phyloP scores from a whole-genome alignment of 1,140 invertebrate species.

The Rhyzopertha dominica region DNA sequence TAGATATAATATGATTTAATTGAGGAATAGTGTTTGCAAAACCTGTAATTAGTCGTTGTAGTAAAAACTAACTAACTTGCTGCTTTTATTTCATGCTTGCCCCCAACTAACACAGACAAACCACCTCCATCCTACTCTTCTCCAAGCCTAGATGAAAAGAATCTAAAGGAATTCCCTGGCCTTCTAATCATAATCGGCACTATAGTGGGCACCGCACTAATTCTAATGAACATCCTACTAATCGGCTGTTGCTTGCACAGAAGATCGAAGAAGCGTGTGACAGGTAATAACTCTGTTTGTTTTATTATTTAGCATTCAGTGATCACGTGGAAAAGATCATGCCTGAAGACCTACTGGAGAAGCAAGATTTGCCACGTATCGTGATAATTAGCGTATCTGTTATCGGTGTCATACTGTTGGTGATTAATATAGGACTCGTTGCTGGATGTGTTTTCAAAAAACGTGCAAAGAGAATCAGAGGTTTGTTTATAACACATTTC shows the following conservation, averaged over 20 bases:
- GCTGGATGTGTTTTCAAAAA: constrained; percentile 78
- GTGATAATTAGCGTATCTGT: constrained; percentile 78
- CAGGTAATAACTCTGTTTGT: constrained; percentile 53
- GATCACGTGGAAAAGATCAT: constrained; percentile 50
- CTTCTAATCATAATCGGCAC: constrained; percentile 71
- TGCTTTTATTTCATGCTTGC: constrained; percentile 18
- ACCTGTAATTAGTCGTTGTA: too few relatives aligned
- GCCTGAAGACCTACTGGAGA: constrained; percentile 61
- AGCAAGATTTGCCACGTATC: constrained; percentile 65
- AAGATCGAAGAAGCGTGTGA: constrained; percentile 64
- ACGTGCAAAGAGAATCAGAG: constrained; percentile 61
- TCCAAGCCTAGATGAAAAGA: constrained; percentile 45
- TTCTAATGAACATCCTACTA: constrained; percentile 76
- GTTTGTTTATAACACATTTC: constrained; percentile 48
- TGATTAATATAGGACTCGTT: constrained; percentile 77
- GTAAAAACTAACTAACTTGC: constrained; percentile 16
- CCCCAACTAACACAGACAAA: constrained; percentile 43
- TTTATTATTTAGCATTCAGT: constrained; percentile 50
- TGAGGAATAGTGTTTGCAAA: too few relatives aligned
- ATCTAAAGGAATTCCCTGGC: constrained; percentile 47
- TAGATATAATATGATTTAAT: too few relatives aligned
- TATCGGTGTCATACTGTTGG: constrained; percentile 69
- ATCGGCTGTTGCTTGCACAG: constrained; percentile 83
- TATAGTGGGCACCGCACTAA: constrained; percentile 64
- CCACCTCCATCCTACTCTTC: constrained; percentile 45